Evolutionary conservation across 2,797 vertebrate species (phyloP).

Genomic region (Kryptolebias ocellatus): DNA sequence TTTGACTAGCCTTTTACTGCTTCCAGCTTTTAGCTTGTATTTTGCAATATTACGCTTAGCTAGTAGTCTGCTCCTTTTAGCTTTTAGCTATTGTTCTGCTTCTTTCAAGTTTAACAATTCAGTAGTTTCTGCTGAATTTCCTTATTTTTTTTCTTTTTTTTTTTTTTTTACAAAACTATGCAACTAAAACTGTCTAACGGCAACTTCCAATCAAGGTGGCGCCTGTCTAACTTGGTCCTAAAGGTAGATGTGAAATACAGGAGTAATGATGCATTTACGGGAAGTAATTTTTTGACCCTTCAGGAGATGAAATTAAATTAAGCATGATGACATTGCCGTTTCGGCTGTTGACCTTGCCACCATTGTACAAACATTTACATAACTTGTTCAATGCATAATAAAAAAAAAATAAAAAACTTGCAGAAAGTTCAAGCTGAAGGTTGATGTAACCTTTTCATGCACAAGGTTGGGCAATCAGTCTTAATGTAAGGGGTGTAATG

Average conservation of each 20-base stretch:
- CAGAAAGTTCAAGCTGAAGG: conserved; percentile 72
- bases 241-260: conserved; percentile 63
- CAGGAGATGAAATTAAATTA: conserved; percentile 71
- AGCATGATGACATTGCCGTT: conserved; percentile 58
- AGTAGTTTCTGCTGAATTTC: too few species aligned
- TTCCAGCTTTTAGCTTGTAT: too few species aligned
- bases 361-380: conserved; percentile 57
- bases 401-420: conserved; percentile 13
- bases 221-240: conserved; percentile 56
- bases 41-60: too few species aligned
- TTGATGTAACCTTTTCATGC: conserved; percentile 77
- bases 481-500: conserved; percentile 68
- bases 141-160: too few species aligned
- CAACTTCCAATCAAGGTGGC: conserved; percentile 57
- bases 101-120: too few species aligned
- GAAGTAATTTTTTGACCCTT: conserved; percentile 71
- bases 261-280: conserved; percentile 76
- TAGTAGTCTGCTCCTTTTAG: too few species aligned
- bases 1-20: too few species aligned
- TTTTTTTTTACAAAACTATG: conserved; percentile 20
- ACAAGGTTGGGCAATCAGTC: conserved; percentile 71
- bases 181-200: conserved; percentile 37
- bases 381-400: conserved; percentile 21
- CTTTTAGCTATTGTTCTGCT: too few species aligned
- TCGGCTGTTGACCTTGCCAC: conserved; percentile 51